A percentile compares a stretch with the other conserved stretches of the same genome.
Conservation (phyloP, 2,888 invertebrate species). For the Drosophila sordidapex region DNA sequence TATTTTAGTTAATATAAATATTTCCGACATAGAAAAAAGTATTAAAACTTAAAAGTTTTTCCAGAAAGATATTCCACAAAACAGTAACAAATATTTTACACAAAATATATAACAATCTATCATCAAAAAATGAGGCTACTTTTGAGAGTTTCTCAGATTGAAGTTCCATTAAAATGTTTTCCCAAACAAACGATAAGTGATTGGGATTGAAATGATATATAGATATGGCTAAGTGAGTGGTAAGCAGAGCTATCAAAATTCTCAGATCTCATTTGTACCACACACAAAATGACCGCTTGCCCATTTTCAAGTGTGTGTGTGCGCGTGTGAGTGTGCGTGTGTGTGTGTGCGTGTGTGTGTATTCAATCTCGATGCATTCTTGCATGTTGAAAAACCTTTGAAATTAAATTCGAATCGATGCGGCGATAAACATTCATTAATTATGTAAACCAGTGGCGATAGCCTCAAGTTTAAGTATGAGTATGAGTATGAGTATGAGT, state of each 20-base stretch:
- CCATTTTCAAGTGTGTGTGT: neutral
- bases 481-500: neutral
- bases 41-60: no score
- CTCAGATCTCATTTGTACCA: conserved; percentile 25
- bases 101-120: no score
- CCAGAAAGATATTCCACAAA: no score
- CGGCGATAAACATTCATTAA: conserved; percentile 75
- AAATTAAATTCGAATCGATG: conserved; percentile 60
- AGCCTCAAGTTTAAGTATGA: conserved; percentile 7
- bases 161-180: neutral
- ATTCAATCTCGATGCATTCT: conserved; percentile 31
- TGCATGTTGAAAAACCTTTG: conserved; percentile 32
- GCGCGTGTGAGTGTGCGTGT: neutral
- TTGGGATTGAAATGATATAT: conserved; percentile 17
- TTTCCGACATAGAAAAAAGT: neutral
- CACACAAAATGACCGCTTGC: conserved; percentile 9
- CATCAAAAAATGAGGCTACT: no score
- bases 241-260: conserved; percentile 8
- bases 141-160: neutral
- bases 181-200: neutral
- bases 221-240: conserved; percentile 29
- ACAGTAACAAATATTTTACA: no score
- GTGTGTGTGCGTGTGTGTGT: neutral
- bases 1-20: neutral
- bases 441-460: conserved; percentile 72